Conservation (phyloP, 1,140 invertebrate species). For the Drosophila yakuba region DNA sequence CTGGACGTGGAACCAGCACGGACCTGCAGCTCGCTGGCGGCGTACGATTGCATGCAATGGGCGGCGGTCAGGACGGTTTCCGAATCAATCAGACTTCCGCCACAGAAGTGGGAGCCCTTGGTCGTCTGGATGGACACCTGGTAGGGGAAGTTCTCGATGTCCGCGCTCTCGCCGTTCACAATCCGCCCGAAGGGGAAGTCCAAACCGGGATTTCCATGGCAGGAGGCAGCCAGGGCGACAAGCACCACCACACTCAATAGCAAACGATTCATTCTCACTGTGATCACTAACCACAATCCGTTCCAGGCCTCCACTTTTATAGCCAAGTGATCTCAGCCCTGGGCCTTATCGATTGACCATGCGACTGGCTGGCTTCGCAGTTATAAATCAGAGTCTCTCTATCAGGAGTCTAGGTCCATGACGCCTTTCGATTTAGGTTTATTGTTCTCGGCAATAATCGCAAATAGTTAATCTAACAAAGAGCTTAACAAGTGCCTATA, state of each 20-base stretch:
- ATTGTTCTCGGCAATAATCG: slow-evolving; percentile 14
- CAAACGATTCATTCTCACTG: slow-evolving; percentile 60
- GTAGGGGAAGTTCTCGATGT: slow-evolving; percentile 60
- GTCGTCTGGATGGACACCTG: slow-evolving; percentile 68
- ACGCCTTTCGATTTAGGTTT: slow-evolving; percentile 31
- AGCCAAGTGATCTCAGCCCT: neutral
- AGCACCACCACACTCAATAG: slow-evolving; percentile 44
- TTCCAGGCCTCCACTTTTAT: slow-evolving; percentile 31
- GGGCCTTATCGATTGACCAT: slow-evolving; percentile 34
- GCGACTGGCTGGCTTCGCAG: neutral
- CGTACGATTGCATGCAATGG: slow-evolving; percentile 85
- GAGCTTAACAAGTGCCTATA: neutral
- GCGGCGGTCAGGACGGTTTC: slow-evolving; percentile 87
- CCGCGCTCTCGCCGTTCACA: slow-evolving; percentile 52
- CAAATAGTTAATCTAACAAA: slow-evolving; percentile 32
- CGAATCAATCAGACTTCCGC: slow-evolving; percentile 86
- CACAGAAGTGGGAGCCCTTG: slow-evolving; percentile 85
- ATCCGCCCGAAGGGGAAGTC: slow-evolving; percentile 70
- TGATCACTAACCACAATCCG: slow-evolving; percentile 26
- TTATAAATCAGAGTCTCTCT: slow-evolving; percentile 52
- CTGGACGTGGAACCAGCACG: slow-evolving; percentile 63
- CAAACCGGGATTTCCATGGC: slow-evolving; percentile 36
- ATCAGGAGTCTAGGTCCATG: slow-evolving; percentile 13
- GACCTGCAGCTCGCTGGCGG: slow-evolving; percentile 45
- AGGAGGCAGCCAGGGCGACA: slow-evolving; percentile 39